A percentile compares a stretch with the other conserved stretches of the same genome.
Conservation (phyloP, 2,113 vertebrate species). For the Columba livia region DNA sequence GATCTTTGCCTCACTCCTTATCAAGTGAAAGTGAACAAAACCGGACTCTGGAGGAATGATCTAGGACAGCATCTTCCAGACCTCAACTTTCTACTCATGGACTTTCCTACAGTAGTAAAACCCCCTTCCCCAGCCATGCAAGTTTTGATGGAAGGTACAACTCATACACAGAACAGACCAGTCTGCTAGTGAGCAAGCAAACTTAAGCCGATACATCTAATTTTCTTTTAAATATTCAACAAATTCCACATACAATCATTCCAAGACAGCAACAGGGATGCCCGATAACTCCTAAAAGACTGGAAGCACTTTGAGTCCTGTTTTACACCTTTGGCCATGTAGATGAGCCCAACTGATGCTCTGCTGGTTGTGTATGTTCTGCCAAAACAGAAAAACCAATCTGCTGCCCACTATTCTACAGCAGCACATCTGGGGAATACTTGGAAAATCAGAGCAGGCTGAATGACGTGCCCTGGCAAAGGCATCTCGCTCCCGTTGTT, state of each 20-base stretch:
- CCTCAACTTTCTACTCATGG: background rate
- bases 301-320: background rate
- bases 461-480: background rate
- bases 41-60: background rate
- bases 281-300: background rate
- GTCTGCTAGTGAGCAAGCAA: background rate
- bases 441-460: background rate
- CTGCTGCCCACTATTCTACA: background rate
- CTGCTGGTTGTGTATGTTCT: background rate
- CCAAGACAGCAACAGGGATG: background rate
- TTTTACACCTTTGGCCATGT: background rate
- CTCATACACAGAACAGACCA: background rate
- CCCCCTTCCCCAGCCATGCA: rapidly evolving
- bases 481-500: background rate
- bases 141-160: background rate
- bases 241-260: background rate
- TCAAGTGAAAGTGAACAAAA: background rate
- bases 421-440: background rate
- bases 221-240: background rate
- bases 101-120: background rate
- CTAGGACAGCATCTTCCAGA: background rate
- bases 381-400: background rate
- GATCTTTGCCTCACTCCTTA: background rate
- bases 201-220: background rate
- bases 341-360: background rate